Percentiles rank a stretch among this genome's conserved stretches.
These are phyloP conservation scores for Prionace glauca DNA, from an alignment of 2,797 vertebrate species.

Conservation along the genomic window DNA sequence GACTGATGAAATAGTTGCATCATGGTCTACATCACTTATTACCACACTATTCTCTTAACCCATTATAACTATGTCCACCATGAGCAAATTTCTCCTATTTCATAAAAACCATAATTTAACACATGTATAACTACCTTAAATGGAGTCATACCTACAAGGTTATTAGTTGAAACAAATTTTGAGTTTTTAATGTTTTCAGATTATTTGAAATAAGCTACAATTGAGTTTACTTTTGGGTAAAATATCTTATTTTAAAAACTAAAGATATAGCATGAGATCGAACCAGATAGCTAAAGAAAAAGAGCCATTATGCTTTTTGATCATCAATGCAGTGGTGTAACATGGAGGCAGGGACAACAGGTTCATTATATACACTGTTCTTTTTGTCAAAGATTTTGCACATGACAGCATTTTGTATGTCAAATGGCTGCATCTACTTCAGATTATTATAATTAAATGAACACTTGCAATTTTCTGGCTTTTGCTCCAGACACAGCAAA, in stretches of 20 bases:
- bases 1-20: too few relatives aligned
- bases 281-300: background rate
- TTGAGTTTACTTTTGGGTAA: too few relatives aligned
- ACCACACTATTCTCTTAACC: too few relatives aligned
- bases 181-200: too few relatives aligned
- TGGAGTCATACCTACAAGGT: too few relatives aligned
- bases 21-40: too few relatives aligned
- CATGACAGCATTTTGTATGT: background rate
- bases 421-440: background rate
- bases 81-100: background rate
- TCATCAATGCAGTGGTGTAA: background rate
- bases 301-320: background rate
- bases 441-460: background rate
- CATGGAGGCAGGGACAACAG: background rate
- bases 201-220: too few relatives aligned
- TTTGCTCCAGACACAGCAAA: background rate
- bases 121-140: too few relatives aligned
- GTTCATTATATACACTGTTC: background rate
- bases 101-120: too few relatives aligned
- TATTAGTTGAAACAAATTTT: too few relatives aligned
- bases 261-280: background rate
- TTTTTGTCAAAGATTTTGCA: background rate
- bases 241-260: too few relatives aligned
- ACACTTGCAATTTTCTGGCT: background rate
- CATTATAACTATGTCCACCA: background rate